phyloP scores from a whole-genome alignment of 2,113 vertebrate species.

The Solenodon paradoxus region DNA sequence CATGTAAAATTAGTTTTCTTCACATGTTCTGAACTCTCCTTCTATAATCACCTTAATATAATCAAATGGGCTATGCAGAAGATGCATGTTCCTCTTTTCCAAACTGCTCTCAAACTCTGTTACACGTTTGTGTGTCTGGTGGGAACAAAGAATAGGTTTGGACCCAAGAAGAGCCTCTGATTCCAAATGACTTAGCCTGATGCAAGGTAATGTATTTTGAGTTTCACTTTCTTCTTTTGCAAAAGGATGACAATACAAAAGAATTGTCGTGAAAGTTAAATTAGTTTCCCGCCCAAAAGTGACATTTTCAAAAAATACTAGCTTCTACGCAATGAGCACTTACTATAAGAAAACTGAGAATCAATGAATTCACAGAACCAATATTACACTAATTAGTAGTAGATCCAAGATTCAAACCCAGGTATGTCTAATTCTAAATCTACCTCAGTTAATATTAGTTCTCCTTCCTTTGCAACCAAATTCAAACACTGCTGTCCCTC shows the following conservation, averaged over 20 bases:
- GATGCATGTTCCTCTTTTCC: not conserved
- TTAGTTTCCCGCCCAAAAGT: not conserved
- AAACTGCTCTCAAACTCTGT: not conserved
- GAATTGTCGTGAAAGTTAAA: not conserved
- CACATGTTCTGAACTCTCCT: not conserved
- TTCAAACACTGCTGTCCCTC: not conserved
- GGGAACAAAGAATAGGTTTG: not conserved
- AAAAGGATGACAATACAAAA: not conserved
- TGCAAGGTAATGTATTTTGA: not conserved
- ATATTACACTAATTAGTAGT: not conserved
- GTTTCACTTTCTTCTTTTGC: not conserved
- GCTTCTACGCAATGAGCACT: not conserved
- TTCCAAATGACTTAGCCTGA: not conserved
- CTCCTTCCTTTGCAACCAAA: not conserved
- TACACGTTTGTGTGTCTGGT: not conserved
- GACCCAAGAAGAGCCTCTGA: not conserved
- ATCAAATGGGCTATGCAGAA: not conserved
- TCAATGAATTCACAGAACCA: not conserved
- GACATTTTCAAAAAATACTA: not conserved
- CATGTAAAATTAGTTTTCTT: not conserved
- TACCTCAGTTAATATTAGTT: not conserved
- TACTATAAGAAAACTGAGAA: not conserved
- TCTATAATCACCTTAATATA: not conserved
- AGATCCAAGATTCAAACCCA: not conserved
- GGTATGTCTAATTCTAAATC: not conserved